Percentiles rank a stretch among this genome's conserved stretches.
phyloP scores from a whole-genome alignment of 2,888 invertebrate genomes.

The Byasa hedistus region DNA sequence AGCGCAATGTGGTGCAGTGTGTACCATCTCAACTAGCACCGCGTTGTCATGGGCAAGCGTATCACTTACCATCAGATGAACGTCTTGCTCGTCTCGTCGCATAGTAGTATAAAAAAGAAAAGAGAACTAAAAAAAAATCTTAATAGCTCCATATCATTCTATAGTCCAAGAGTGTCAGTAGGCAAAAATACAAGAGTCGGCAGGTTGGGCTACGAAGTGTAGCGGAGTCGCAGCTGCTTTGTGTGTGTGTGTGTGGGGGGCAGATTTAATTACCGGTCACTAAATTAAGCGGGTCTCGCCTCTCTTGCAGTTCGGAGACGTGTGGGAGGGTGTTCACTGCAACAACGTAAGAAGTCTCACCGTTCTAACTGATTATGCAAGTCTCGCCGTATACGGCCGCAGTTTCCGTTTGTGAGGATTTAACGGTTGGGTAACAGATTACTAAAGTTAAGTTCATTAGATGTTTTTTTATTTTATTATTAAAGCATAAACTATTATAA shows the following conservation, averaged over 20 bases:
- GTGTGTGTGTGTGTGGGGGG: constrained; percentile 29
- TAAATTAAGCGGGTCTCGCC: constrained; percentile 37
- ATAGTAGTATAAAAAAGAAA: no score
- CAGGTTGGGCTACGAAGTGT: constrained; percentile 51
- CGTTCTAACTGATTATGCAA: constrained; percentile 26
- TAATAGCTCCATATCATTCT: constrained; percentile 5
- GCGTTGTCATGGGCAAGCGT: no score
- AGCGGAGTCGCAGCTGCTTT: constrained; percentile 21
- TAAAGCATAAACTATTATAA: no score
- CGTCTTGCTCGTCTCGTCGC: no score
- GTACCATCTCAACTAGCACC: no score
- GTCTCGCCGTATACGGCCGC: background rate
- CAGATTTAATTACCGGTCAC: constrained; percentile 42
- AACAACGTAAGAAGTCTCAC: constrained; percentile 23
- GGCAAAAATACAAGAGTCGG: constrained; percentile 67
- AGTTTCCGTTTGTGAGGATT: no score
- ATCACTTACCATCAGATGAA: no score
- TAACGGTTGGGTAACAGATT: no score
- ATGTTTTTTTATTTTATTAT: no score
- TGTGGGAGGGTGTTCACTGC: constrained; percentile 23
- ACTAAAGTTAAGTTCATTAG: no score
- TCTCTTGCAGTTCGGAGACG: constrained; percentile 29
- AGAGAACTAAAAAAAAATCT: no score
- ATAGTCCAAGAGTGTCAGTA: constrained; percentile 39
- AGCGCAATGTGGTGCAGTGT: no score